These are phyloP conservation scores for Mizuhopecten yessoensis DNA, from an alignment of 1,140 invertebrate genomes.

Conservation along the genomic window DNA sequence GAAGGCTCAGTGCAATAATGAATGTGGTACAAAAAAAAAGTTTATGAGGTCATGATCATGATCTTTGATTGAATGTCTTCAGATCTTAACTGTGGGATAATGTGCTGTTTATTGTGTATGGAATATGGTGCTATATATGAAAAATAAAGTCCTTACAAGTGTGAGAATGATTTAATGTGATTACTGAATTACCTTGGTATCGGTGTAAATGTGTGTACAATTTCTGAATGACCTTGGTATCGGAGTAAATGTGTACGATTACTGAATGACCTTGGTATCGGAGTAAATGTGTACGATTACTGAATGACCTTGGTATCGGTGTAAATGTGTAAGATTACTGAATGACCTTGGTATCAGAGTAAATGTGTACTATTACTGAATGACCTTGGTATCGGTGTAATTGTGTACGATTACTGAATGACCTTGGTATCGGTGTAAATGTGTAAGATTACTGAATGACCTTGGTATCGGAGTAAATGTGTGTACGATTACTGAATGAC, in stretches of 20 bases:
- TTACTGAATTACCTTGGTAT: background rate
- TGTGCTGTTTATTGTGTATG: background rate
- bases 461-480: too few species aligned
- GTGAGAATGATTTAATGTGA: background rate
- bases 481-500: too few species aligned
- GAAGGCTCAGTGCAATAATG: background rate
- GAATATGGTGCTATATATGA: background rate
- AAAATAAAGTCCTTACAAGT: background rate
- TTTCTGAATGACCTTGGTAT: too few species aligned
- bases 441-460: background rate
- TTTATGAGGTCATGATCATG: too few species aligned
- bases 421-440: background rate
- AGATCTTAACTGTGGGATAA: background rate
- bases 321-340: background rate
- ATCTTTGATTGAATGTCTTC: background rate
- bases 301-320: background rate
- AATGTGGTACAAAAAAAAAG: too few species aligned
- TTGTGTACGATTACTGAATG: background rate
- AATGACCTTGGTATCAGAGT: too few species aligned
- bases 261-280: too few species aligned
- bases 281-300: too few species aligned
- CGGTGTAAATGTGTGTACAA: background rate
- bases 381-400: too few species aligned
- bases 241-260: too few species aligned
- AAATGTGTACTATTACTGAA: too few species aligned